Conservation (phyloP, 2,888 invertebrate genomes). For the Tenthredo scrophulariae region DNA sequence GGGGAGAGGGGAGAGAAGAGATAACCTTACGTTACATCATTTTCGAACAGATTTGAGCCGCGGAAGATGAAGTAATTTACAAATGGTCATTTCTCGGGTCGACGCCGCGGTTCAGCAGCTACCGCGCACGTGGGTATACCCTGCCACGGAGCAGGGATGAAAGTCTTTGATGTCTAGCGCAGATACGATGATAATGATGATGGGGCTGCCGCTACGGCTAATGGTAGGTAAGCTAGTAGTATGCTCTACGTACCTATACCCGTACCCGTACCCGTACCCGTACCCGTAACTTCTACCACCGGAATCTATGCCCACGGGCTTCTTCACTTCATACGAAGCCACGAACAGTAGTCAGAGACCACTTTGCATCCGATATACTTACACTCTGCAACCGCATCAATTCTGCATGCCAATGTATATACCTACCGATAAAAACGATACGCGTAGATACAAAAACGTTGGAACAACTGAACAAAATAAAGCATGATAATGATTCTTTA, state of each 20-base stretch:
- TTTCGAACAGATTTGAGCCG: slow-evolving; percentile 43
- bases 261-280: background rate
- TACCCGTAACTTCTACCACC: background rate
- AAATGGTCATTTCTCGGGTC: slow-evolving; percentile 71
- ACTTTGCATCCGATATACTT: slow-evolving; percentile 45
- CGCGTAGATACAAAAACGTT: background rate
- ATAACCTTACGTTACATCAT: background rate
- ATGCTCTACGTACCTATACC: background rate
- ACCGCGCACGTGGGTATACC: slow-evolving; percentile 54
- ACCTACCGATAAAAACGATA: background rate
- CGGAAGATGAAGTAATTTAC: slow-evolving; percentile 67
- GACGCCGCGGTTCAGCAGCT: slow-evolving; percentile 52
- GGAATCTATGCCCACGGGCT: slow-evolving; percentile 47
- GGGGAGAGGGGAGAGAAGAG: background rate
- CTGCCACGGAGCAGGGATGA: slow-evolving; percentile 56
- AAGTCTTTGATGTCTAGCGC: slow-evolving; percentile 73
- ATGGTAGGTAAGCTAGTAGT: slow-evolving; percentile 39
- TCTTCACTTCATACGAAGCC: slow-evolving; percentile 25
- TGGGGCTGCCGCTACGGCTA: slow-evolving; percentile 60
- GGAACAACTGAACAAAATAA: background rate
- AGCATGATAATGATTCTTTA: background rate
- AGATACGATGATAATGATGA: slow-evolving; percentile 73
- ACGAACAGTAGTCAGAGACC: slow-evolving; percentile 40
- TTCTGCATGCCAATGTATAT: background rate
- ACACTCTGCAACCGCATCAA: background rate